Evolutionary conservation across 2,113 vertebrate genomes (phyloP), one percentile per base, ranked within the genome.

Genomic region (human): DNA sequence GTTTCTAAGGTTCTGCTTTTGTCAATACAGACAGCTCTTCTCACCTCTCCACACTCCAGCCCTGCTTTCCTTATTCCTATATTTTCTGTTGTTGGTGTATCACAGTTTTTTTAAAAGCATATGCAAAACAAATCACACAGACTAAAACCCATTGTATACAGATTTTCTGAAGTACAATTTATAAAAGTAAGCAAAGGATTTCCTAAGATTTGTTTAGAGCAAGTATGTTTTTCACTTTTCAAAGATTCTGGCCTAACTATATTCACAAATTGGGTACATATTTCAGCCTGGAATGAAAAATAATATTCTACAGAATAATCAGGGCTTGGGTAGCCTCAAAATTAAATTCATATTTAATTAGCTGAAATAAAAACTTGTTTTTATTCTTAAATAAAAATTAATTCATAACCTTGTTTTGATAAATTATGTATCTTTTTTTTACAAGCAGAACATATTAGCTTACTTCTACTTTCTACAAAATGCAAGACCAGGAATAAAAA

Each of bases 301-400:
- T 35, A 88, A 68, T 79, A 73, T 87, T 90, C 18, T 73, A 89
- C 0, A 64, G 32, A 82, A 68, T n/a, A 92, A 73, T 8, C 3
- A 1, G 82, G 11, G 8, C 14, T 14, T 76, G 50, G 35, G 22
- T 8, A 45, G 8, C 1, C 18, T 90, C 32, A 82, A 83, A 68
- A 35, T 79, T 45, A 87, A 96, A 43, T 66, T 90, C 12, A 38
- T 79, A 70, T 48, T 96, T 80, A 93, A 93, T 35, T 61, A 87
- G n/a, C 2, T 32, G 84, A 96, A 90, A 86, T 45, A 61, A 68
- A 87, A 87, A 89, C 18, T 81, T 35, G 12, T 91, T 85, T 88
- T 18, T 85, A 59, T 52, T 91, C 43, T 94, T 85, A 85, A 82
- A 68, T 91, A 86, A 82, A 85, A 93, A 43, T 10, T 48, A 83